These are phyloP conservation scores for Alethe diademata DNA, from an alignment of 2,113 vertebrate species.

Conservation along the genomic window DNA sequence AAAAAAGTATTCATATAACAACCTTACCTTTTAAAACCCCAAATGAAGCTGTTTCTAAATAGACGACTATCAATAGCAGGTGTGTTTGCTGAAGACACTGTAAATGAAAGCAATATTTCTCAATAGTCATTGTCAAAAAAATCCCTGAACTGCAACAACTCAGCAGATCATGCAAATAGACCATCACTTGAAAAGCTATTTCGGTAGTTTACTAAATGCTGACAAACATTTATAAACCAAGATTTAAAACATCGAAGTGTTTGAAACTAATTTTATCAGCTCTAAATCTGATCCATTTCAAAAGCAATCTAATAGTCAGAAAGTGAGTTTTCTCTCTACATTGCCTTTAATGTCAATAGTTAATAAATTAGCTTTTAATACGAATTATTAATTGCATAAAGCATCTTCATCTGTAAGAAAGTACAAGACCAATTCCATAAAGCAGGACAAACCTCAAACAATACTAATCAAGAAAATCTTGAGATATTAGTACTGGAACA, in stretches of 20 bases:
- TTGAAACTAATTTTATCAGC: not conserved
- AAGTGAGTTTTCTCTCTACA: not conserved
- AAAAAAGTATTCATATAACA: not conserved
- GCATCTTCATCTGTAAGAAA: not conserved
- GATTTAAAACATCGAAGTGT: not conserved
- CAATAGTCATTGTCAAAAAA: not conserved
- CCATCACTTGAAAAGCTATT: not conserved
- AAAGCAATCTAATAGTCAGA: not conserved
- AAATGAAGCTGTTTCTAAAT: slow-evolving; percentile 75
- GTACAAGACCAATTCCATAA: not conserved
- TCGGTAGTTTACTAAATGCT: not conserved
- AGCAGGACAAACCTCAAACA: not conserved
- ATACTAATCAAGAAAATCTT: not conserved
- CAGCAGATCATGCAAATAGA: not conserved
- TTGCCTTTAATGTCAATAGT: not conserved
- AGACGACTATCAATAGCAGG: slow-evolving; percentile 55
- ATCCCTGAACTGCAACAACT: not conserved
- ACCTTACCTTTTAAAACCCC: slow-evolving; percentile 86
- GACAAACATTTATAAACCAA: not conserved
- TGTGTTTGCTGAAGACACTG: slow-evolving; percentile 82
- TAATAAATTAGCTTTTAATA: not conserved
- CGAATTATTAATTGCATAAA: not conserved
- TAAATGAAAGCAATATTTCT: slow-evolving; percentile 5
- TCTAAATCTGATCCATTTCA: not conserved
- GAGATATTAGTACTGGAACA: not conserved